phyloP scores from a whole-genome alignment of 2,888 invertebrate genomes.

The Drosophila macrothrix region DNA sequence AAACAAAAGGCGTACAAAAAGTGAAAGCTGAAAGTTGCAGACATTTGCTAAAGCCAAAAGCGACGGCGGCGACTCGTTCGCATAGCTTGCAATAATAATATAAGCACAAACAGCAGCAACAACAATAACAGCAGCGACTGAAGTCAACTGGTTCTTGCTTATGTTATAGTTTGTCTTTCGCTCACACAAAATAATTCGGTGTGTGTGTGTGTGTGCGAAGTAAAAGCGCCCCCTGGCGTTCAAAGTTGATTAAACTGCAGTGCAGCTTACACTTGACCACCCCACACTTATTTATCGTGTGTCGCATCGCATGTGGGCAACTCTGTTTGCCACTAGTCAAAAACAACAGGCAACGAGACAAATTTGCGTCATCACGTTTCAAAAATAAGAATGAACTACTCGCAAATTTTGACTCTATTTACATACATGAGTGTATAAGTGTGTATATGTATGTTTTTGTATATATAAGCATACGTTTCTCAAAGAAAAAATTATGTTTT shows the following conservation, averaged over 20 bases:
- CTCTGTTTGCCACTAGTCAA: slow-evolving; percentile 2
- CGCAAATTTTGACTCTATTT: slow-evolving; percentile 28
- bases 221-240: slow-evolving; percentile 41
- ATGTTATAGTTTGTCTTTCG: slow-evolving; percentile 47
- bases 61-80: slow-evolving; percentile 61
- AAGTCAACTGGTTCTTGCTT: slow-evolving; percentile 57
- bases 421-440: slow-evolving; percentile 7
- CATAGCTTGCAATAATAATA: slow-evolving; percentile 29
- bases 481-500: slow-evolving; percentile 5
- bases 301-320: slow-evolving; percentile 12
- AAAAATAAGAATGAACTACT: slow-evolving; percentile 34
- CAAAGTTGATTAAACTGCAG: slow-evolving; percentile 45
- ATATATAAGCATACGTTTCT: slow-evolving; percentile 4
- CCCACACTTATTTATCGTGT: background rate
- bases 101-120: slow-evolving; percentile 8
- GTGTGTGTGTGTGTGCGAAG: slow-evolving; percentile 15
- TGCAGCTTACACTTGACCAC: slow-evolving; percentile 42
- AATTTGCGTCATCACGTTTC: slow-evolving; percentile 51
- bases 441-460: background rate
- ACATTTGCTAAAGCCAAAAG: slow-evolving; percentile 51
- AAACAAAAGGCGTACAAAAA: slow-evolving; percentile 70
- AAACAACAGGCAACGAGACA: background rate
- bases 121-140: slow-evolving; percentile 12
- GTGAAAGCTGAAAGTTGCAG: slow-evolving; percentile 75
- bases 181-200: slow-evolving; percentile 5